Base-by-base conservation (phyloP, 2,888 invertebrate species). In the Pheosia tremula region DNA sequence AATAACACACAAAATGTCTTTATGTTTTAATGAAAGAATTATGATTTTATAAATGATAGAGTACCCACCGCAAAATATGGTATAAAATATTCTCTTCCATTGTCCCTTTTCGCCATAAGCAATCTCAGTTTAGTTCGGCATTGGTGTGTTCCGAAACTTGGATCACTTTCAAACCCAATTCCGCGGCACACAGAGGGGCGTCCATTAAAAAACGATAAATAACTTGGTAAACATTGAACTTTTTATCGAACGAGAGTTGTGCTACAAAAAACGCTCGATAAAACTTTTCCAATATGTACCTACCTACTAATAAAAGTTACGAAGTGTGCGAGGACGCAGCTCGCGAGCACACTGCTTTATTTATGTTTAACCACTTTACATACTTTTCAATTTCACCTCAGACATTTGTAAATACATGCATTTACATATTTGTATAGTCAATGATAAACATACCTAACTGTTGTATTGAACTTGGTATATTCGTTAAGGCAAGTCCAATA, bases 151-250 rank as follows among this genome's bases (percentile, higher is more conserved):
- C 9, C 9, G 4, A 47, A 75, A 67, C 67, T 71, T 68, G 64
- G 63, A 75, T 75, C 66, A 72, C 62, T 74, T 74, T 58, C 67
- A 62, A 67, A 59, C 63, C 59, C 68, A 75, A 75, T 74, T 69
- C 58, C 49, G 36, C 39, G 7, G 61, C 56, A 69, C 67, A 69
- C 65, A 67, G 61, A 58, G 60, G 64, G 69, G 69, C 67, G 72
- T 80, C 76, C 74, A 74, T 80, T 80, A 77, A 76, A 81, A 82
- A 82, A 74, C 81, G 74, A 80, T 81, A 81, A 82, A 82, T 82
- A 82, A 80, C 78, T 77, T 67, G 64, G 73, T 78, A 78, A 79
- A 81, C 76, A 77, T 77, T 74, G 63, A 77, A 80, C 69, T 78
- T 76, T 73, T 75, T 71, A 76, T 75, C 78, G 67, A 71, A 78